Percentiles rank a stretch among this genome's conserved stretches.
These are phyloP conservation scores for Chrysemys picta DNA, from an alignment of 2,113 vertebrate species.

Conservation along the genomic window DNA sequence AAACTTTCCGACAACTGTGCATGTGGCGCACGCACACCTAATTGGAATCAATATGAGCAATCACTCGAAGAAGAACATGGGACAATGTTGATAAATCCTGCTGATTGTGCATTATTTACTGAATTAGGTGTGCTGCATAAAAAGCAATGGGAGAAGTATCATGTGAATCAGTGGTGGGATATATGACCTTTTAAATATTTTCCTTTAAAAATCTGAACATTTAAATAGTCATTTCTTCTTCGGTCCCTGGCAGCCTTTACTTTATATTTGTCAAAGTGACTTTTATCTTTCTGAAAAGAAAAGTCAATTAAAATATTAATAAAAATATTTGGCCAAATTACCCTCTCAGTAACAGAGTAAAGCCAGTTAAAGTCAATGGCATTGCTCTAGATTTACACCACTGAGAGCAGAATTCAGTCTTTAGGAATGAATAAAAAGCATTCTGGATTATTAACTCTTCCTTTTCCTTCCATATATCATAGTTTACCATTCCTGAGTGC, in stretches of 20 bases:
- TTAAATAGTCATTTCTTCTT: not conserved
- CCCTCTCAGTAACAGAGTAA: not conserved
- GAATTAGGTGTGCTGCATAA: not conserved
- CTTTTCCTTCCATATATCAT: not conserved
- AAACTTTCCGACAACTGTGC: too few relatives aligned
- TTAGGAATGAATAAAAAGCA: not conserved
- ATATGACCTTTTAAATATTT: not conserved
- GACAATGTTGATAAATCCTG: not conserved
- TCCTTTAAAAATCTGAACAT: not conserved
- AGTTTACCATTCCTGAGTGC: not conserved
- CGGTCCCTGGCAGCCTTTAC: not conserved
- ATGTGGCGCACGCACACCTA: too few relatives aligned
- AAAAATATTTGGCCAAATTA: not conserved
- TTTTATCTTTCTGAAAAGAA: not conserved
- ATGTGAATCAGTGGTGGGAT: rapidly evolving
- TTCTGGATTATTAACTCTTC: not conserved
- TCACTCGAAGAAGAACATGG: not conserved
- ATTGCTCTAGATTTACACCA: not conserved
- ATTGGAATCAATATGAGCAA: too few relatives aligned
- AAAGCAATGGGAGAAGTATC: not conserved
- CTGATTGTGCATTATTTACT: not conserved
- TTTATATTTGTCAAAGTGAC: not conserved
- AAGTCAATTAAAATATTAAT: not conserved
- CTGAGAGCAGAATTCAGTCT: not conserved
- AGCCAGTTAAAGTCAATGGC: not conserved